A percentile compares a stretch with the other conserved stretches of the same genome.
phyloP scores from a whole-genome alignment of 2,113 vertebrate genomes.

The Marmota monax region DNA sequence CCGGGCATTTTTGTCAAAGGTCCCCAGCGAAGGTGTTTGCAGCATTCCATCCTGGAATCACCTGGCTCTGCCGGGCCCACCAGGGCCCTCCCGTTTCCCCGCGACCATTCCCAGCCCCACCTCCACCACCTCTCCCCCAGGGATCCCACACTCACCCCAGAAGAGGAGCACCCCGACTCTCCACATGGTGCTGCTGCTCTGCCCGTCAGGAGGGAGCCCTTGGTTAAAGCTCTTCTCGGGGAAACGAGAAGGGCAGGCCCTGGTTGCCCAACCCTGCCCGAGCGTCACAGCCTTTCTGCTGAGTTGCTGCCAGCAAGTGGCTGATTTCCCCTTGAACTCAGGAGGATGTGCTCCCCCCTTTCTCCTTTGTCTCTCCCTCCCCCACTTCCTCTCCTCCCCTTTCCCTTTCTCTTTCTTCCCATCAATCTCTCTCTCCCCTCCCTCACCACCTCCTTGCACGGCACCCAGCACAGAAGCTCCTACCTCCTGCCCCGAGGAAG shows the following conservation, averaged over 20 bases:
- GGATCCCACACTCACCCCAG: conserved; percentile 60
- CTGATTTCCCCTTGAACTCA: not conserved
- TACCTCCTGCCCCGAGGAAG: not conserved
- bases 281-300: not conserved
- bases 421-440: not conserved
- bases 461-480: not conserved
- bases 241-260: not conserved
- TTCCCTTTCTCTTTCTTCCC: not conserved
- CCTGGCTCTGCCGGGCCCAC: not conserved
- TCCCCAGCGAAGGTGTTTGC: not conserved
- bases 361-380: not conserved
- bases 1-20: not conserved
- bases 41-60: not conserved
- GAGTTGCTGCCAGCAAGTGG: not conserved
- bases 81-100: not conserved
- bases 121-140: not conserved
- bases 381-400: not conserved
- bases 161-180: conserved; percentile 43
- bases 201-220: not conserved
- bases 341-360: rapidly evolving
- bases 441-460: not conserved
- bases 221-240: not conserved
- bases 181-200: conserved; percentile 17
- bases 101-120: rapidly evolving
- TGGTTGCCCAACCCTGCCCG: conserved; percentile 9